Evolutionary conservation across 2,797 vertebrate genomes (phyloP), one percentile per base, ranked within the genome.

Genomic region (Anas acuta): DNA sequence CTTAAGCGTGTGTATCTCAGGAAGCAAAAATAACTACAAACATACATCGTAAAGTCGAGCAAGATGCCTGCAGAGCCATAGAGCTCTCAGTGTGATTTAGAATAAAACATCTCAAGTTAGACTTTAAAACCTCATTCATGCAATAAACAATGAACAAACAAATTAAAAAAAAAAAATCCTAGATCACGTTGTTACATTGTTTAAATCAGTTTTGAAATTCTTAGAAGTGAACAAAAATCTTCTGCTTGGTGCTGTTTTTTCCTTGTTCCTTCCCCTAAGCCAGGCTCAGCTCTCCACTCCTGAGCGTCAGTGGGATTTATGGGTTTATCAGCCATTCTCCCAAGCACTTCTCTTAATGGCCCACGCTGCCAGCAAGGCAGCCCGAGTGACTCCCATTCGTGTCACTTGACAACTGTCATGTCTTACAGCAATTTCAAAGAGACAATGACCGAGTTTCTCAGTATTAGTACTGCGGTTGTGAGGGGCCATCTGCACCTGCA

Each of bases 151-250:
- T 37, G 13, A 60, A 66, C 13, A 78, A 81, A 30, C 5, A 43
- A 66, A n/a, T 41, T 22, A 26, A 22, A 17, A 25, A 39, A 35
- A 23, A 19, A 61, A 12, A 47, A 9, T 16, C 17, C 35, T 23
- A 2, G 21, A 60, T 43, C 10, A 7, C 1, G 2, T 1, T 26
- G 28, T n/a, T 37, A 9, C 41, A 39, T 10, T 18, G 21, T 26
- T 47, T 2, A 12, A 51, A 58, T 3, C 20, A 2, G 41, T 9
- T 43, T 45, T 41, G 69, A 32, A 28, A 8, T 4, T 23, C 65
- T 58, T 23, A 11, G 54, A 66, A 11, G 17, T 58, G 74, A 80
- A 8, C 20, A 17, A 16, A 8, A 14, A 26, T 13, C n/a, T 35
- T 2, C 25, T 28, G 73, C 77, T 3, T 6, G 35, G 22, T 6